Evolutionary conservation across 2,888 invertebrate species (phyloP).

Genomic region (Dryadula phaetusa): DNA sequence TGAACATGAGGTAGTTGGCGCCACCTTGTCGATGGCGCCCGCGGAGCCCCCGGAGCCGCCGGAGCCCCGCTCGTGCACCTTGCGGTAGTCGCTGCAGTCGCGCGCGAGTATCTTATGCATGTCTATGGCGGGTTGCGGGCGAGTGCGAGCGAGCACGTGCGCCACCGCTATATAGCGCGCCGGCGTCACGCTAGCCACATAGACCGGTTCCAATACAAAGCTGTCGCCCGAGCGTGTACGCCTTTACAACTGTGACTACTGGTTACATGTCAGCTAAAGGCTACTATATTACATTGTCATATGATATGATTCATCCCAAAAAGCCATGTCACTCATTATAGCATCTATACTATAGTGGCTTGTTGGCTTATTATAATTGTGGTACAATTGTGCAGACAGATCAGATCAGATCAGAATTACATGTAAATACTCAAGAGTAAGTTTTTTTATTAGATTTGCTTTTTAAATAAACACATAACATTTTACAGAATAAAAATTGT

Average conservation of each 20-base stretch:
- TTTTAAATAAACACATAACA: too few species aligned
- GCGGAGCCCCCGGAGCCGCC: too few species aligned
- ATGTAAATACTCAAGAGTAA: too few species aligned
- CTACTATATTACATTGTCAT: background rate
- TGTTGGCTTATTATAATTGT: too few species aligned
- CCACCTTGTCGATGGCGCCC: constrained; percentile 66
- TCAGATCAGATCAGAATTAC: too few species aligned
- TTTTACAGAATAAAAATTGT: too few species aligned
- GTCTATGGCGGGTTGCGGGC: constrained; percentile 44
- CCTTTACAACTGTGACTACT: background rate
- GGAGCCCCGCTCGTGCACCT: constrained; percentile 65
- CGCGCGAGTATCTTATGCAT: constrained; percentile 62
- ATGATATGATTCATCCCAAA: background rate
- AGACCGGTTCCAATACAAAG: constrained; percentile 31
- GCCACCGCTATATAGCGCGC: constrained; percentile 28
- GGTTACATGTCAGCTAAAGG: background rate
- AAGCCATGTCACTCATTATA: background rate
- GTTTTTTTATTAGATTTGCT: too few species aligned
- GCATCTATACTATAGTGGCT: background rate
- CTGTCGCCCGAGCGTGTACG: constrained; percentile 21
- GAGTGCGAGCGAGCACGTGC: constrained; percentile 31
- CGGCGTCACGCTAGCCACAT: constrained; percentile 12
- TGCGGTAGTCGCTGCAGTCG: constrained; percentile 62
- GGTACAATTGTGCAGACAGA: too few species aligned
- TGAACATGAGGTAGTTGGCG: constrained; percentile 16